Evolutionary conservation across 1,140 invertebrate species (phyloP), one percentile per base, ranked within the genome.

Genomic region (Bombus cullumanus): DNA sequence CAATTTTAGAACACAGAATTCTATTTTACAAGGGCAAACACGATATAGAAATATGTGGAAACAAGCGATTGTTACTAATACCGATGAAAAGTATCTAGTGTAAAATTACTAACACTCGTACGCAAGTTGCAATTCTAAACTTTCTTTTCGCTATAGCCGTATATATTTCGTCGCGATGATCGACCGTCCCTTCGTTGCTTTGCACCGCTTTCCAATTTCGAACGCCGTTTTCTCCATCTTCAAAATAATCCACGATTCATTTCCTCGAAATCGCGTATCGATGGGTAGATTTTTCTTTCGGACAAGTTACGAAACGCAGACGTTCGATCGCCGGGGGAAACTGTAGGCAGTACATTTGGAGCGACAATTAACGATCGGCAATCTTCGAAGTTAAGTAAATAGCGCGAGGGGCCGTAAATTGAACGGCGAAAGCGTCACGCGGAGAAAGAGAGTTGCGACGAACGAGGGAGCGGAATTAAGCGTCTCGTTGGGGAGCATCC

Each of bases 401-500:
- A 66, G 43, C 73, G 73, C 72, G 79, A 83, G 43, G 66, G 71
- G 18, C 39, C 75, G 28, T 73, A 86, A 77, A 72, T 81, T 77
- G 73, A 75, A 80, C 71, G 53, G 75, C 66, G 82, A 81, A 62
- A 86, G 64, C 47, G 71, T 47, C 37, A 39, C 34, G 41, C 37
- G 53, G 68, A 53, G 57, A 76, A 62, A 75, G 68, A 80, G 72
- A 82, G 76, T 79, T 62, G 47, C 41, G 77, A 71, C 15, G 75
- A 86, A 72, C 41, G 69, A 80, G 78, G 80, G 85, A 87, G 68
- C 77, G 80, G 75, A 88, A 86, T 90, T 86, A 85, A 83, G 68
- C 78, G 79, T 89, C 85, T 91, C 91, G 90, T 92, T 94, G 91
- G 90, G 83, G 89, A 86, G 92, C 91, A 89, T 92, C 89, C 83